Base-by-base conservation (phyloP, 1,140 invertebrate genomes). In the Centruroides sculpturatus region DNA sequence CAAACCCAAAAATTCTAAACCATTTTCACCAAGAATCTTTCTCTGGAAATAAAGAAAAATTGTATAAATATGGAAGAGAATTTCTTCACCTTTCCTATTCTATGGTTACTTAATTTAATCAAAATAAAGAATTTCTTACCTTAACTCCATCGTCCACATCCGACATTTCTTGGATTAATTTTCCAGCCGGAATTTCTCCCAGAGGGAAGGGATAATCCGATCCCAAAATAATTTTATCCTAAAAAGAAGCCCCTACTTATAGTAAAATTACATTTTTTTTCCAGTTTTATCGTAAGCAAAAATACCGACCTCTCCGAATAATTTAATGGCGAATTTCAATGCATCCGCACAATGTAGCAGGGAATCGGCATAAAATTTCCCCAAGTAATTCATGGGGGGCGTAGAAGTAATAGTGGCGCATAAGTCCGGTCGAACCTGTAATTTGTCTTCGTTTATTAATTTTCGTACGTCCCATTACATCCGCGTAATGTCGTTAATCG, bases 191-290 rank as follows among this genome's bases (percentile, higher is more conserved):
- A 41, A 77, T 72, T 66, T 82, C 81, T 8, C 81, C 81, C 0
- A 82, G 70, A 7, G 80, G 80, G 64, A 82, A 82, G 0, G 81
- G 81, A 69, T 82, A 82, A 66, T 82, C 81, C 36, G 74, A 80
- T 4, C 81, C 81, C 41, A 83, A 68, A 5, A 81, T 71, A 11
- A 83, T 72, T 9, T 71, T 68, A 47, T 81, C 74, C 77, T 81
- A 23, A 23, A 23, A 23, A 23, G 2, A 23, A 23, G 2, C 0
- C 23, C 23, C 2, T 23, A 23, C 23, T 23, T 23, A 23, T 23
- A 23, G 23, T 23, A 2, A 23, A 23, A 23, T 23, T 0, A 23
- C 23, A 23, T 23, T 23, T 23, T 23, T 23, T 23, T 23, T 23
- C 23, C 23, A 23, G 23, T 23, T 23, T 23, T 23, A 23, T 23